These are phyloP conservation scores for Proctacanthus coquilletti DNA, from an alignment of 1,140 invertebrate species.

Conservation along the genomic window DNA sequence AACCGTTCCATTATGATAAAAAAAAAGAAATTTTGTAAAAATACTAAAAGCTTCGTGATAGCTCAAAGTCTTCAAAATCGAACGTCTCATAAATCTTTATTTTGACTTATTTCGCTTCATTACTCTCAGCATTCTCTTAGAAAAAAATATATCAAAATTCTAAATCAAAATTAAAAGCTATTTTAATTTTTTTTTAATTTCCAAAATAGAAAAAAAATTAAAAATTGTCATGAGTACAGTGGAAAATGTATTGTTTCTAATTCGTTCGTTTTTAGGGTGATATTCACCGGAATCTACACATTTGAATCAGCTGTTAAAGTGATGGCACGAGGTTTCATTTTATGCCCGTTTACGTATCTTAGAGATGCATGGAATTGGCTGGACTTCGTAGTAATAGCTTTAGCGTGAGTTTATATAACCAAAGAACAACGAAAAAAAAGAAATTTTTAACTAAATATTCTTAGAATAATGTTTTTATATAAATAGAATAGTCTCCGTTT, in stretches of 20 bases:
- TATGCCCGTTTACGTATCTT: slow-evolving; percentile 98
- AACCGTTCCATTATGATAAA: no score
- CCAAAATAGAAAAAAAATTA: not conserved
- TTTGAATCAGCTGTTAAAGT: slow-evolving; percentile 98
- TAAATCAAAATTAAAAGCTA: not conserved
- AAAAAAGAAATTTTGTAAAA: no score
- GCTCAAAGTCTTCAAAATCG: no score
- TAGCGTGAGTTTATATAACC: slow-evolving; percentile 76
- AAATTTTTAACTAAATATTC: not conserved
- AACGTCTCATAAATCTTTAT: no score
- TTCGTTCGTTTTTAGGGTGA: slow-evolving; percentile 59
- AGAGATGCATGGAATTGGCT: slow-evolving; percentile 99
- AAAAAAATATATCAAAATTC: not conserved
- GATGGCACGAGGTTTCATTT: slow-evolving; percentile 97
- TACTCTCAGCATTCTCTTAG: not conserved
- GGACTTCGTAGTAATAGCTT: slow-evolving; percentile 99
- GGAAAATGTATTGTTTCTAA: not conserved
- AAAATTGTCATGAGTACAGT: not conserved
- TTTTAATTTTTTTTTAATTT: slow-evolving; percentile 1
- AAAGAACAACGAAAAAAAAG: not conserved
- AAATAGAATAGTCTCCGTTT: no score
- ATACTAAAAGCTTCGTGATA: no score
- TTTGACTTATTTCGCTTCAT: no score
- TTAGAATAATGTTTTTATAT: not conserved
- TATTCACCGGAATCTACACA: slow-evolving; percentile 99